Conservation (phyloP, 2,113 vertebrate genomes). For the Odontesthes bonariensis region DNA sequence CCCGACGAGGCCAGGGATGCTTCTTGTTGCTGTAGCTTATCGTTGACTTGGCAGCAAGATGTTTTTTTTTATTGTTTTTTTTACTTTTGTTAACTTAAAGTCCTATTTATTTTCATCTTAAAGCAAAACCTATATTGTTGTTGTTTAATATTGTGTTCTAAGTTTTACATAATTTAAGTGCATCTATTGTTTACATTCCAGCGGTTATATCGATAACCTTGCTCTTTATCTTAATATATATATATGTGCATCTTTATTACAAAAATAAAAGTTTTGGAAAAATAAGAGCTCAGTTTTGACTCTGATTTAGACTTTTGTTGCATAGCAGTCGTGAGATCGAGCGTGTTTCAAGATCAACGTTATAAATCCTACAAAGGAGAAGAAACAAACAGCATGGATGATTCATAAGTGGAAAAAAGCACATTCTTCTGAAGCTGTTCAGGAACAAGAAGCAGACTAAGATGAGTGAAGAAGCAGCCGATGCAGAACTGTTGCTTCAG, state of each 20-base stretch:
- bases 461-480: no score
- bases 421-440: no score
- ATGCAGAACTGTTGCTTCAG: no score
- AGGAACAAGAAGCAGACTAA: no score
- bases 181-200: conserved; percentile 83
- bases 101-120: conserved; percentile 83
- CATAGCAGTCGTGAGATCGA: no score
- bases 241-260: conserved; percentile 68
- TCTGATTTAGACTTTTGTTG: neutral
- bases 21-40: conserved; percentile 16
- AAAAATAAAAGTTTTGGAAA: conserved; percentile 80
- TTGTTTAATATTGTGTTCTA: conserved; percentile 66
- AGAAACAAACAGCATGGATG: no score
- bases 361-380: neutral
- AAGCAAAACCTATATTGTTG: conserved; percentile 75
- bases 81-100: conserved; percentile 83
- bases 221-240: conserved; percentile 84
- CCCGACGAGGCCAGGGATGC: conserved; percentile 16
- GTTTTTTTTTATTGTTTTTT: conserved; percentile 48
- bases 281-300: neutral
- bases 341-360: no score
- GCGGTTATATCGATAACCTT: conserved; percentile 62
- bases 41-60: conserved; percentile 16
- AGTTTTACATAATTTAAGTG: conserved; percentile 81
- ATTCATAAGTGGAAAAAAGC: no score